phyloP scores from a whole-genome alignment of 2,797 vertebrate genomes.

The Argya squamiceps region DNA sequence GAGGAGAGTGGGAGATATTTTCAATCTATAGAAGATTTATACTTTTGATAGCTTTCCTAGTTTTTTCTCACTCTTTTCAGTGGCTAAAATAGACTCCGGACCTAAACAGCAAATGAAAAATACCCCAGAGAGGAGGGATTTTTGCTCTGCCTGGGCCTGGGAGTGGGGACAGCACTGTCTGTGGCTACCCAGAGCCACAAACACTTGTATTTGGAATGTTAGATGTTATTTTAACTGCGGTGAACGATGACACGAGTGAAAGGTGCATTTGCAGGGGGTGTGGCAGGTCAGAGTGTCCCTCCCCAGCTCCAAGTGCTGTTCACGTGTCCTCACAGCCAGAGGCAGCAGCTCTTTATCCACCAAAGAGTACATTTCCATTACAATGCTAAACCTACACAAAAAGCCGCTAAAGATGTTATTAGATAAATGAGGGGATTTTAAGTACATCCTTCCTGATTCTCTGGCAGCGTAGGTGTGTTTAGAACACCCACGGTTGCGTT shows the following conservation, averaged over 20 bases:
- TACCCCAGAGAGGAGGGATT: no score
- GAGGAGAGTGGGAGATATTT: neutral
- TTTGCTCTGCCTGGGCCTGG: no score
- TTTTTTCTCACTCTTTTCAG: neutral
- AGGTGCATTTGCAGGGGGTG: no score
- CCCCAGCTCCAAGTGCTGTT: neutral
- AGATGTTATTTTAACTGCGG: no score
- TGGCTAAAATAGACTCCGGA: no score
- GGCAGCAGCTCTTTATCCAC: conserved; percentile 39
- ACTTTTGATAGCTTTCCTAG: neutral
- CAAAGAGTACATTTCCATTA: conserved; percentile 63
- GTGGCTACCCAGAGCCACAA: no score
- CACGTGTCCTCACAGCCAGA: neutral
- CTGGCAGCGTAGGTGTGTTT: conserved; percentile 65
- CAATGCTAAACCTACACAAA: conserved; percentile 74
- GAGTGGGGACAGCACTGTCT: no score
- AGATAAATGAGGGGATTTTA: conserved; percentile 78
- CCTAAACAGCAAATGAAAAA: no score
- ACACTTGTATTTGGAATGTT: no score
- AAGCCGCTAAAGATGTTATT: conserved; percentile 75
- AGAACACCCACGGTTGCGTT: conserved; percentile 70
- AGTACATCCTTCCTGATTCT: conserved; percentile 76
- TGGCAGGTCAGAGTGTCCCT: neutral
- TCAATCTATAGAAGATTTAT: neutral
- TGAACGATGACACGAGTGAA: no score